Conservation (phyloP, 2,797 vertebrate species). For the Melanotaenia nigrans region DNA sequence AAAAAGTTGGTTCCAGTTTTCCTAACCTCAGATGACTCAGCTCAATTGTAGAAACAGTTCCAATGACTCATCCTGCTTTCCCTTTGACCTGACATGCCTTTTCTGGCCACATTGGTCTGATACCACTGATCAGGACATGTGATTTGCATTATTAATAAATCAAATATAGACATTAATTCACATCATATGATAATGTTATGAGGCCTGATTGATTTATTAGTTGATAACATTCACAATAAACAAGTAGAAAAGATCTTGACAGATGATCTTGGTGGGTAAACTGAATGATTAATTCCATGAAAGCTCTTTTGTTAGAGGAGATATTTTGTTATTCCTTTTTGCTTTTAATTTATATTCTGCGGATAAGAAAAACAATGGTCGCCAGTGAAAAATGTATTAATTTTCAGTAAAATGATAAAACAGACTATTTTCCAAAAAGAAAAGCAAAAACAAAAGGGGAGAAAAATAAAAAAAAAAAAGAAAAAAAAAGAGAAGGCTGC, state of each 20-base stretch:
- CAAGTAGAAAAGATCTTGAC: conserved; percentile 18
- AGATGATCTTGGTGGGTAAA: conserved; percentile 20
- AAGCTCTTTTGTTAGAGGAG: conserved; percentile 22
- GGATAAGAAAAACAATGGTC: conserved; percentile 57
- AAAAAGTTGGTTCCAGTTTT: conserved; percentile 59
- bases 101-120: conserved; percentile 33
- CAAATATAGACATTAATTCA: conserved; percentile 22
- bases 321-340: conserved; percentile 24
- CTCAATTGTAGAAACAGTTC: conserved; percentile 56
- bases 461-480: conserved; percentile 10
- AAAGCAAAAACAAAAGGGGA: neutral
- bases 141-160: conserved; percentile 32
- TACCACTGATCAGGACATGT: conserved; percentile 38
- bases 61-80: conserved; percentile 66
- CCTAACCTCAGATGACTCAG: conserved; percentile 62
- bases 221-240: conserved; percentile 26
- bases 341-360: conserved; percentile 43
- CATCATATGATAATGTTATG: conserved; percentile 40
- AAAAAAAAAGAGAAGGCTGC: conserved; percentile 49
- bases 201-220: conserved; percentile 10
- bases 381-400: conserved; percentile 25
- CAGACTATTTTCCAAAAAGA: conserved; percentile 37
- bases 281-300: conserved; percentile 16
- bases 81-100: conserved; percentile 33
- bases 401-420: conserved; percentile 59